Base-by-base conservation (phyloP, 2,888 invertebrate species). In the Epinotia nisella region DNA sequence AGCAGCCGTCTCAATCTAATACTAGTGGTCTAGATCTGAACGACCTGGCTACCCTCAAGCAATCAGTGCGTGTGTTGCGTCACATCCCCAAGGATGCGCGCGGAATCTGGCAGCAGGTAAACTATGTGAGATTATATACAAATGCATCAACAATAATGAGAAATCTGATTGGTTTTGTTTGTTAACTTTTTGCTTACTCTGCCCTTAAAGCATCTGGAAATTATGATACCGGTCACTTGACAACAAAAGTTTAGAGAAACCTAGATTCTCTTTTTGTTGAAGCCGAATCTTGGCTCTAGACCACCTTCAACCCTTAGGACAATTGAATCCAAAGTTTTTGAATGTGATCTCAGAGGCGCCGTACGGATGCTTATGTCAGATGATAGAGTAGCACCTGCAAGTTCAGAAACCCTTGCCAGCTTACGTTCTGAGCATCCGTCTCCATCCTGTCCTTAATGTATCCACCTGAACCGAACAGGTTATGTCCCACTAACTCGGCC, bases 71-170 rank as follows among this genome's bases (percentile, higher is more conserved):
- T 0, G 64, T 53, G 17, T 10, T 53, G 29, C n/a, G 51, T 13
- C 64, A 64, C 17, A 35, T 64, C 9, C 51, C 64, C 10, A 64
- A 35, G 64, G 64, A n/a, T n/a, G 51, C 4, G 64, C 64, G 5
- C 64, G 64, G 29, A 49, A 15, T 11, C 64, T 51, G 13, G 64
- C 64, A 5, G 62, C 62, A 4, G 62, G 62, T 9, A 49, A 24
- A 17, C 4, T 51, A 29, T 29, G 64, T 11, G 29, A 49, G 2
- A 1, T 29, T 1, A 51, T 35, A 9, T 51, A 53, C 3, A 17
- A n/a, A 10, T 61, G 60, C 15, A 13, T 61, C 2, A 13, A 3
- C 19, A 24, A 29, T 3, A 64, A 64, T 49, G 29, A 29, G n/a
- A n/a, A 13, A 5, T 9, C n/a, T n/a, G 64, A 64, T 9, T 64